These are phyloP conservation scores for Cercocebus atys DNA, from an alignment of 2,113 vertebrate species.

Conservation along the genomic window DNA sequence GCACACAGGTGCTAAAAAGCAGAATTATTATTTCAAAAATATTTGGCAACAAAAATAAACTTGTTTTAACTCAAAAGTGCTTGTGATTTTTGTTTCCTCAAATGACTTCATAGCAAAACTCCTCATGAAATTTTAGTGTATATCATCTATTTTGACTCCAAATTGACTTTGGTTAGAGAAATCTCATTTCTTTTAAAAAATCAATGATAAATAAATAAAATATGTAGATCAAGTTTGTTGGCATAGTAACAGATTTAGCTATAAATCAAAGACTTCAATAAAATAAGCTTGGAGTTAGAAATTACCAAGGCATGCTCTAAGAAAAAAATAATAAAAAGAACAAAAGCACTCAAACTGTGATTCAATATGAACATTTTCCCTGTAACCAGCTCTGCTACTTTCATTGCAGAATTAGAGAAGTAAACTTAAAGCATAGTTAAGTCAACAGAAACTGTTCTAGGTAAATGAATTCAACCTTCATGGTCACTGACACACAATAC, in stretches of 20 bases:
- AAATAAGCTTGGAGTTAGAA: slow-evolving; percentile 37
- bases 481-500: slow-evolving; percentile 71
- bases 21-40: neutral
- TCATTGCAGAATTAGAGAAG: slow-evolving; percentile 56
- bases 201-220: slow-evolving; percentile 26
- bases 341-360: neutral
- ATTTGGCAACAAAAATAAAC: slow-evolving; percentile 22
- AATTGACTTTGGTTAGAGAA: slow-evolving; percentile 38
- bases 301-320: slow-evolving; percentile 21
- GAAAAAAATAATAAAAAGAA: neutral
- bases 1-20: neutral
- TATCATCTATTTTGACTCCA: slow-evolving; percentile 1
- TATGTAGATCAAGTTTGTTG: slow-evolving; percentile 14
- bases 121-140: neutral
- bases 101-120: slow-evolving; percentile 21
- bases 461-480: slow-evolving; percentile 73
- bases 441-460: slow-evolving; percentile 77
- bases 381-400: slow-evolving; percentile 35
- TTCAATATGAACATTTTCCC: slow-evolving; percentile 50
- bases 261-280: neutral
- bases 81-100: neutral
- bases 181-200: slow-evolving; percentile 21
- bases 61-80: slow-evolving; percentile 30
- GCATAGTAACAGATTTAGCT: neutral
- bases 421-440: slow-evolving; percentile 66